A percentile compares a stretch with the other conserved stretches of the same genome.
Conservation (phyloP, 1,140 invertebrate genomes). For the Zelostemma sp. region DNA sequence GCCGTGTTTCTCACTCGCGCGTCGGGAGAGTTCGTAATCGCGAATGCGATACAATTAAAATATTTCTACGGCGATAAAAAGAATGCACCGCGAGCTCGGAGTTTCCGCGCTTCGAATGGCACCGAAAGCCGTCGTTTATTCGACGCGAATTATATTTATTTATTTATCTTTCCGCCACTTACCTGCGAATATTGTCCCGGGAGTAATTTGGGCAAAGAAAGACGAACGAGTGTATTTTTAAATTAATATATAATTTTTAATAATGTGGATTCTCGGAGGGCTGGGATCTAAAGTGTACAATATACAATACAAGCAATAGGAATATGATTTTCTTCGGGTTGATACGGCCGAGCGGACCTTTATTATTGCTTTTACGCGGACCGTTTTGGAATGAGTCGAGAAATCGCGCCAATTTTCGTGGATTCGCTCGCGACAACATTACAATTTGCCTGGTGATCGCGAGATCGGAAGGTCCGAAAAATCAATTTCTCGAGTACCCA, state of each 20-base stretch:
- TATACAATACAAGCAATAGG: constrained; percentile 69
- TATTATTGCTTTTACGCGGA: constrained; percentile 57
- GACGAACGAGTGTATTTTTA: constrained; percentile 60
- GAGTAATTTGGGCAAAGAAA: constrained; percentile 21
- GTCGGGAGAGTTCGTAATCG: constrained; percentile 42
- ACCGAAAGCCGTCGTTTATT: constrained; percentile 46
- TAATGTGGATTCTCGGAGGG: constrained; percentile 60
- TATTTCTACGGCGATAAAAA: constrained; percentile 48
- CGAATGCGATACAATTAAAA: constrained; percentile 50
- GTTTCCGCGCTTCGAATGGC: constrained; percentile 47
- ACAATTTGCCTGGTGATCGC: constrained; percentile 26
- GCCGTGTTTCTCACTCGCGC: constrained; percentile 41
- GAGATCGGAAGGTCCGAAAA: too few species aligned
- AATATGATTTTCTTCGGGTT: constrained; percentile 60
- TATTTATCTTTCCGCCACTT: too few species aligned
- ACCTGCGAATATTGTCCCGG: too few species aligned
- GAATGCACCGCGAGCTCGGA: constrained; percentile 38
- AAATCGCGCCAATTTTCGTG: constrained; percentile 48
- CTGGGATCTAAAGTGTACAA: constrained; percentile 63
- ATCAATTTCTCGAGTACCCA: too few species aligned
- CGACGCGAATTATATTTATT: too few species aligned
- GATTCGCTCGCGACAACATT: constrained; percentile 15
- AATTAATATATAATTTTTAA: constrained; percentile 70
- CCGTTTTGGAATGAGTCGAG: constrained; percentile 42
- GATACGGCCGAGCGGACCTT: constrained; percentile 52